Conservation (phyloP, 23 tunicate genomes). For the Botrylloides violaceus region DNA sequence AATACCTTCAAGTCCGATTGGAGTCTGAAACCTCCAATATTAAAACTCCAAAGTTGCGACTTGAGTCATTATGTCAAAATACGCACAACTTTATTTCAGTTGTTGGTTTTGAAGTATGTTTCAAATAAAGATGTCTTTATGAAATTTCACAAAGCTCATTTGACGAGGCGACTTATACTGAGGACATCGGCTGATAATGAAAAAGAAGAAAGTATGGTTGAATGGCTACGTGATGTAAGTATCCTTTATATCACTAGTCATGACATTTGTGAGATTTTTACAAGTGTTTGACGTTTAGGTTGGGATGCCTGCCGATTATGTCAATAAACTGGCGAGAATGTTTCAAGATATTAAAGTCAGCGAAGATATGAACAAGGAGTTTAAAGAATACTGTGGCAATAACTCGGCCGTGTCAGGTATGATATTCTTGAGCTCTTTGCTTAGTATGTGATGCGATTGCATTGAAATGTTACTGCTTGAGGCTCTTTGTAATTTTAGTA, state of each 20-base stretch:
- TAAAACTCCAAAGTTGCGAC: too few relatives aligned
- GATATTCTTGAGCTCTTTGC: too few relatives aligned
- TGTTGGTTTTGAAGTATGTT: slow-evolving; percentile 70
- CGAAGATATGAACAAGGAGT: slow-evolving; percentile 64
- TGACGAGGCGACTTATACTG: slow-evolving; percentile 74
- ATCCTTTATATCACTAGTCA: background rate
- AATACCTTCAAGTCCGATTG: too few relatives aligned
- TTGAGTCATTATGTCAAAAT: too few relatives aligned
- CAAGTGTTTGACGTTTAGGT: slow-evolving; percentile 21
- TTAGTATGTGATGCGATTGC: too few relatives aligned
- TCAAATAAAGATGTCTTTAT: slow-evolving; percentile 85
- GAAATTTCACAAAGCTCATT: slow-evolving; percentile 85
- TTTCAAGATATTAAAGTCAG: slow-evolving; percentile 92
- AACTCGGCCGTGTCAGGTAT: background rate
- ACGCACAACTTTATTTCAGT: too few relatives aligned
- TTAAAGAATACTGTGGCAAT: slow-evolving; percentile 29
- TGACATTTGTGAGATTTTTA: background rate
- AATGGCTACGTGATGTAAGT: slow-evolving; percentile 70
- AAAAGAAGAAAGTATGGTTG: slow-evolving; percentile 83
- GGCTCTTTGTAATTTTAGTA: too few relatives aligned
- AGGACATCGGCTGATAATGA: slow-evolving; percentile 77
- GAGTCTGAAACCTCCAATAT: too few relatives aligned
- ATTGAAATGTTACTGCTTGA: too few relatives aligned
- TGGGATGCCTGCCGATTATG: slow-evolving; percentile 92
- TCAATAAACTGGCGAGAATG: slow-evolving; percentile 85